Evolutionary conservation across 2,888 invertebrate genomes (phyloP).

Genomic region (Sinelater perroti): DNA sequence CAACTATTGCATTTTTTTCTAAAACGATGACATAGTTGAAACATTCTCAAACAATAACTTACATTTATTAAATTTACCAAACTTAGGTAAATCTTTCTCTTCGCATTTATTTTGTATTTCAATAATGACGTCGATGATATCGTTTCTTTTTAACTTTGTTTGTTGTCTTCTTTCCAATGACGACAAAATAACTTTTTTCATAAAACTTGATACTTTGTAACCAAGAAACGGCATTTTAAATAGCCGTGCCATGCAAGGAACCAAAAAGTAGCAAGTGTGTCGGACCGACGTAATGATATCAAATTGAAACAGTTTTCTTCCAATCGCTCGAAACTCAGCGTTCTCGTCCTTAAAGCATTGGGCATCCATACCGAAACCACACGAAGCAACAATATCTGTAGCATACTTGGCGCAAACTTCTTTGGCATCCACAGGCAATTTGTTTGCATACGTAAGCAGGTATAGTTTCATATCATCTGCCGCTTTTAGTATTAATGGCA

Average conservation of each 20-base stretch:
- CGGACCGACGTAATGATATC: slow-evolving; percentile 44
- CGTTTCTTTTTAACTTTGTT: slow-evolving; percentile 44
- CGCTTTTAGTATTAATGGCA: slow-evolving; percentile 58
- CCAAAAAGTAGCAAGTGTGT: slow-evolving; percentile 47
- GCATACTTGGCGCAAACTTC: slow-evolving; percentile 58
- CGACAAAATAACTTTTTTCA: slow-evolving; percentile 50
- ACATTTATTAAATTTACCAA: slow-evolving; percentile 1
- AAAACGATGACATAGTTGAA: too few species aligned
- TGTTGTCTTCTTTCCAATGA: slow-evolving; percentile 48
- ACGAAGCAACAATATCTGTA: slow-evolving; percentile 60
- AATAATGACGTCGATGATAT: slow-evolving; percentile 53
- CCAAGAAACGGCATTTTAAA: slow-evolving; percentile 49
- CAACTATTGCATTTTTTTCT: slow-evolving; percentile 67
- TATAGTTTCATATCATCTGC: slow-evolving; percentile 47
- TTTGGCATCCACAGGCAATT: slow-evolving; percentile 49
- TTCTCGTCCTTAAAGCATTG: slow-evolving; percentile 55
- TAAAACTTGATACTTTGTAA: slow-evolving; percentile 44
- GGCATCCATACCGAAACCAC: slow-evolving; percentile 61
- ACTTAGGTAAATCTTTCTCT: neutral
- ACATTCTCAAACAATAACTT: neutral
- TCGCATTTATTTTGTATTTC: slow-evolving; percentile 9
- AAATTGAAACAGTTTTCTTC: slow-evolving; percentile 52
- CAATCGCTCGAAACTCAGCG: slow-evolving; percentile 56
- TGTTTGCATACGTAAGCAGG: slow-evolving; percentile 55
- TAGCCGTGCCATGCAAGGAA: slow-evolving; percentile 43